Evolutionary conservation across 1,140 invertebrate species (phyloP).

Genomic region (Lordiphosa clarofinis): DNA sequence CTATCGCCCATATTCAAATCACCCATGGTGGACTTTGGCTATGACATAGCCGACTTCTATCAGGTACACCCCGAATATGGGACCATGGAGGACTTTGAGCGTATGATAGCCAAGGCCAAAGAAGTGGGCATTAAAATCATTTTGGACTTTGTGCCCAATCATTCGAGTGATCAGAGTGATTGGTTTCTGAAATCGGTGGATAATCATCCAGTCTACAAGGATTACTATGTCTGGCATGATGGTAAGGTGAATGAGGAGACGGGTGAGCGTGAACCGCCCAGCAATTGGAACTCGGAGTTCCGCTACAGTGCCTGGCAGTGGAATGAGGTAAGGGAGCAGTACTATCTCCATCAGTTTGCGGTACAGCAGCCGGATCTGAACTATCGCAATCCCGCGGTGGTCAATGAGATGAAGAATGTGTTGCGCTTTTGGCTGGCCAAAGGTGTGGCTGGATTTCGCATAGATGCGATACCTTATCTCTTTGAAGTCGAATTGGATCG

Average conservation of each 20-base stretch:
- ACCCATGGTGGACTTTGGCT: slow-evolving; percentile 86
- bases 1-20: slow-evolving; percentile 87
- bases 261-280: slow-evolving; percentile 79
- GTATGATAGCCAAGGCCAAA: slow-evolving; percentile 83
- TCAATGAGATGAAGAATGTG: slow-evolving; percentile 83
- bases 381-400: slow-evolving; percentile 82
- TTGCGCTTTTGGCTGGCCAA: slow-evolving; percentile 86
- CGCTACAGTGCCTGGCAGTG: slow-evolving; percentile 82
- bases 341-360: slow-evolving; percentile 84
- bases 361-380: slow-evolving; percentile 86
- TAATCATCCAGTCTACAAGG: slow-evolving; percentile 81
- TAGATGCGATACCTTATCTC: slow-evolving; percentile 83
- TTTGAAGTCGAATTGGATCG: slow-evolving; percentile 81
- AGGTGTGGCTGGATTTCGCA: slow-evolving; percentile 86
- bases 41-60: slow-evolving; percentile 89
- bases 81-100: slow-evolving; percentile 86
- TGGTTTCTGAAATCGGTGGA: slow-evolving; percentile 86
- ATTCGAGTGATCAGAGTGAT: slow-evolving; percentile 86
- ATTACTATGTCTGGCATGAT: slow-evolving; percentile 88
- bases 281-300: slow-evolving; percentile 82
- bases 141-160: slow-evolving; percentile 87
- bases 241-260: slow-evolving; percentile 69
- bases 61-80: slow-evolving; percentile 87
- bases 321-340: slow-evolving; percentile 81
- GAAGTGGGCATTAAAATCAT: slow-evolving; percentile 83